Evolutionary conservation across 2,113 vertebrate genomes (phyloP), one percentile per base, ranked within the genome.

Genomic region (Tragelaphus buxtoni): DNA sequence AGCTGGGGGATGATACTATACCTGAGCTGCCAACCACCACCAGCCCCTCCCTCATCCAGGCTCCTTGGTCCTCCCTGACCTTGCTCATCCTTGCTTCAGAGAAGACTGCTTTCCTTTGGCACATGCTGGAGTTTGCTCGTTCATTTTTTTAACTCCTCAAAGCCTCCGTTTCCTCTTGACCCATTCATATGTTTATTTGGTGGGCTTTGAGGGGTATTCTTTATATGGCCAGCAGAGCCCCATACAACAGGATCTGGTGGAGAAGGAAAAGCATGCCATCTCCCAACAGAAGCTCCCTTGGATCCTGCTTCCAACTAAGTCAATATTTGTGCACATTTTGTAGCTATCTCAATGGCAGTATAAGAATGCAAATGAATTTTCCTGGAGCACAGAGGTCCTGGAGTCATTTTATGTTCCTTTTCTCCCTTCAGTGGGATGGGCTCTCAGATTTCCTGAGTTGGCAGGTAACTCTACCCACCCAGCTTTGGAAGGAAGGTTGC

Each of bases 351-450:
- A 96, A 84, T 97, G 96, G 95, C 91, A 91, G 90, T 74, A 97
- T 97, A 96, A 95, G 97, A 96, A 97, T 92, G 97, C 90, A 98
- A 97, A 96, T 94, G 45, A 77, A 47, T 95, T 94, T 98, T 94
- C 93, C 86, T 10, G 47, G 72, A 86, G 39, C 35, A 10, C 2
- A 72, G 91, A 39, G 26, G 26, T 91, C 45, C 87, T 90, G 4
- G 65, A 81, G 47, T 72, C n/a, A 4, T 61, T 69, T 72, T 58
- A 30, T 82, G 51, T 65, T 74, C 14, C 39, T 32, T n/a, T 51
- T 30, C 56, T 65, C 28, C 30, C 22, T 35, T 94, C n/a, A 35
- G 26, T 93, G 69, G 9, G 9, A 26, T 81, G 58, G 26, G 35
- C 16, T 63, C 45, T 92, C 58, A 82, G 45, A 61, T 77, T 76